A percentile compares a stretch with the other conserved stretches of the same genome.
phyloP scores from a whole-genome alignment of 2,113 vertebrate genomes.

The Loxodonta africana region DNA sequence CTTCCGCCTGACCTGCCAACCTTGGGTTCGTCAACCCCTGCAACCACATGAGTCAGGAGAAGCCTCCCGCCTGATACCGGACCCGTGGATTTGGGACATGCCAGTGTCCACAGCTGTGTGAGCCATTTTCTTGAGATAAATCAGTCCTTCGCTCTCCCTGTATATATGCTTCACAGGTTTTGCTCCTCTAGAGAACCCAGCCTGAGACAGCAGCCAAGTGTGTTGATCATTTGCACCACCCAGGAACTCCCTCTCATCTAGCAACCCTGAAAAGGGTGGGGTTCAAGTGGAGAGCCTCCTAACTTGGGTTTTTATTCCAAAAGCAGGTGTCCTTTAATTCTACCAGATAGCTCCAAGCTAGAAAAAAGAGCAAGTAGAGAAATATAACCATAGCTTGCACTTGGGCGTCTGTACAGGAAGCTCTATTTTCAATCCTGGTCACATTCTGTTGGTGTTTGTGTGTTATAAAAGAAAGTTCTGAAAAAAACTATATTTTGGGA shows the following conservation, averaged over 20 bases:
- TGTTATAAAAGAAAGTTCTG: slow-evolving; percentile 60
- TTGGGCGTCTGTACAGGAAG: slow-evolving; percentile 17
- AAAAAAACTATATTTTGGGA: slow-evolving; percentile 30
- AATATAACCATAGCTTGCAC: background rate
- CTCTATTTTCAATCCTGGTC: slow-evolving; percentile 41
- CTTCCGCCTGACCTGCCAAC: no score
- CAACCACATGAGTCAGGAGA: no score
- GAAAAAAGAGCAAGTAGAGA: slow-evolving; percentile 1
- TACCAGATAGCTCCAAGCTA: background rate
- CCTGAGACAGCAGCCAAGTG: background rate
- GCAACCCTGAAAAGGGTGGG: background rate
- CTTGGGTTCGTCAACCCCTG: no score
- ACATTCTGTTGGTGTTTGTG: background rate
- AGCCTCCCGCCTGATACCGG: no score
- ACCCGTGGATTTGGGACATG: no score
- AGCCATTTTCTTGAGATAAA: no score
- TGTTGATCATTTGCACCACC: background rate
- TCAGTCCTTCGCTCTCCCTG: no score
- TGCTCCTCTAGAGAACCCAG: no score
- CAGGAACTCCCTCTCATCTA: background rate
- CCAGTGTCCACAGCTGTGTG: no score
- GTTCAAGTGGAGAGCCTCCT: background rate
- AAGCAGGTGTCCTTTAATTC: background rate
- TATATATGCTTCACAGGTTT: no score
- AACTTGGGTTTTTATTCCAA: background rate